Conservation (phyloP, 1,140 invertebrate species). For the Ostrea denselamellosa region DNA sequence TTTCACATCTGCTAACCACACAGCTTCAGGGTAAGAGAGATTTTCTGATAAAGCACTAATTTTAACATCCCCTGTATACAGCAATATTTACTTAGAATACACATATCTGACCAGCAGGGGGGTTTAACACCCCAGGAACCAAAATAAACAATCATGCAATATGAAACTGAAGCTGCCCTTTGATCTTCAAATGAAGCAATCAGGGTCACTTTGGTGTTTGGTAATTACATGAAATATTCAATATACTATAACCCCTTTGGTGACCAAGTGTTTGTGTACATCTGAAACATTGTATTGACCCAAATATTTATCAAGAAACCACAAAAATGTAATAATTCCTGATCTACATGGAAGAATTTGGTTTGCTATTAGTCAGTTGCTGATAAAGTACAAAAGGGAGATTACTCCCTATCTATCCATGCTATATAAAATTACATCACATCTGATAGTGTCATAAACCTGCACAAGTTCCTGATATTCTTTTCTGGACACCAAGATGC, state of each 20-base stretch:
- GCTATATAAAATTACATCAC: constrained; percentile 31
- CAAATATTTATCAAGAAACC: constrained; percentile 36
- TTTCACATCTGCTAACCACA: constrained; percentile 32
- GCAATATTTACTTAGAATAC: constrained; percentile 26
- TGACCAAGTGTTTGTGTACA: constrained; percentile 1
- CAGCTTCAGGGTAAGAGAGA: not conserved
- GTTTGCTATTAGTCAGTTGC: constrained; percentile 27
- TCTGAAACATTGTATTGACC: constrained; percentile 23
- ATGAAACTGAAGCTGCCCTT: constrained; percentile 18
- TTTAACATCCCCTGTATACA: constrained; percentile 16
- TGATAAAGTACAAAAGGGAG: constrained; percentile 7
- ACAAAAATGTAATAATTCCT: constrained; percentile 34
- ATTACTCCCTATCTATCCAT: not conserved
- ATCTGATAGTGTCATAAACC: constrained; percentile 35
- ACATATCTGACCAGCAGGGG: constrained; percentile 2
- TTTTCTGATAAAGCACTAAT: constrained; percentile 34
- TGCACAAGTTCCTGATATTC: not conserved
- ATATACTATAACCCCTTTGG: constrained; percentile 18
- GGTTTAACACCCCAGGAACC: not conserved
- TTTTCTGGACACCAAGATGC: not conserved
- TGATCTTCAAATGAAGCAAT: constrained; percentile 21
- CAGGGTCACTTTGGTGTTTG: constrained; percentile 31
- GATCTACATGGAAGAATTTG: constrained; percentile 36
- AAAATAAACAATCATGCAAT: constrained; percentile 34
- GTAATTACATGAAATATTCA: constrained; percentile 18